These are phyloP conservation scores for Mycteria americana DNA, from an alignment of 2,797 vertebrate genomes.

Conservation along the genomic window DNA sequence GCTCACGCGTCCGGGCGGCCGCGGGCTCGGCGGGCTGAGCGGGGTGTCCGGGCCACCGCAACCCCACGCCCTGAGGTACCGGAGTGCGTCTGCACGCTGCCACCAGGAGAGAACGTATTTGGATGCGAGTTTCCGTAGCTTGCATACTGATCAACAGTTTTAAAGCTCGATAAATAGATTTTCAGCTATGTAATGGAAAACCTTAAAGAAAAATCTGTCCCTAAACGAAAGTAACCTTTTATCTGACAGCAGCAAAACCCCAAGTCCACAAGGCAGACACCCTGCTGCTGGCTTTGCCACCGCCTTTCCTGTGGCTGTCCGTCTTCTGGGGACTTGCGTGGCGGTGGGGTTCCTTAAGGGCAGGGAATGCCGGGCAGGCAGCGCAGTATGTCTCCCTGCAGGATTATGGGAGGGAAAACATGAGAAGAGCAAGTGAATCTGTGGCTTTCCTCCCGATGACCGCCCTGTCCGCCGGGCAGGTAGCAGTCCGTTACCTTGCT, in stretches of 20 bases:
- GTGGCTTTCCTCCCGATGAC: not conserved
- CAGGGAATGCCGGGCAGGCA: accelerated
- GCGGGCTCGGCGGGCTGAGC: not conserved
- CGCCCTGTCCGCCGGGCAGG: not conserved
- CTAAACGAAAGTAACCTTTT: not conserved
- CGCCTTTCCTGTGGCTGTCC: accelerated
- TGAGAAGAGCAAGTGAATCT: too few species aligned
- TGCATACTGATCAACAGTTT: accelerated
- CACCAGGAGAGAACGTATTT: accelerated
- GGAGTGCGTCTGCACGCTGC: not conserved
- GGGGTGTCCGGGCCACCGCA: not conserved
- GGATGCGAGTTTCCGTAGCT: not conserved
- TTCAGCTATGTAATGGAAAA: not conserved
- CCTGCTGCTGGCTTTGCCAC: not conserved
- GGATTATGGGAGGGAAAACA: accelerated
- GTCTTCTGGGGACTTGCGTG: not conserved
- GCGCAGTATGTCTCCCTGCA: accelerated
- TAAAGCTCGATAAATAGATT: not conserved
- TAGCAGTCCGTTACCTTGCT: too few species aligned
- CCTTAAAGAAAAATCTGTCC: too few species aligned
- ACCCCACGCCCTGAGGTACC: not conserved
- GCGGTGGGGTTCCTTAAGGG: not conserved
- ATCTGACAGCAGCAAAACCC: not conserved
- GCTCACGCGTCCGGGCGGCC: not conserved
- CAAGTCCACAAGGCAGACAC: not conserved